Evolutionary conservation across 2,113 vertebrate genomes (phyloP).

Genomic region (Erpornis zantholeuca): DNA sequence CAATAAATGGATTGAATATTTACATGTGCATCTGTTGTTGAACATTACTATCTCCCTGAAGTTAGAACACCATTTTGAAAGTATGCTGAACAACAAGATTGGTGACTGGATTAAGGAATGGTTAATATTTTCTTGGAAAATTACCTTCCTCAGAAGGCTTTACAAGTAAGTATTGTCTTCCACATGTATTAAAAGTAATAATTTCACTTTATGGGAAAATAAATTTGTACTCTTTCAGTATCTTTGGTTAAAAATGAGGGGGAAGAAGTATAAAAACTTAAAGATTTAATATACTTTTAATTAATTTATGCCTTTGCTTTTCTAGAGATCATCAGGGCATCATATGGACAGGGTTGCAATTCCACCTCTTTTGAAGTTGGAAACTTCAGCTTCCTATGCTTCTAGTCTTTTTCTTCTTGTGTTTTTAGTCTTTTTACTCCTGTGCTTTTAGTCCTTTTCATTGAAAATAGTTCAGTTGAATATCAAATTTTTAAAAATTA

Average conservation of each 20-base stretch:
- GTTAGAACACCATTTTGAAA: neutral
- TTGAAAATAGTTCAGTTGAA: neutral
- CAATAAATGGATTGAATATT: slow-evolving; percentile 32
- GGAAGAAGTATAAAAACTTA: neutral
- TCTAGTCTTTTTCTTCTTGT: neutral
- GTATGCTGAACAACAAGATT: neutral
- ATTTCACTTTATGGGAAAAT: neutral
- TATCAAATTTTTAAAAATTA: neutral
- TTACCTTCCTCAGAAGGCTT: neutral
- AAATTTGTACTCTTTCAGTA: neutral
- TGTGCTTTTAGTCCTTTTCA: neutral
- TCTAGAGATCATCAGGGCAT: neutral
- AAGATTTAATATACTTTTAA: neutral
- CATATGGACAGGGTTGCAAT: neutral
- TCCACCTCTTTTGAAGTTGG: neutral
- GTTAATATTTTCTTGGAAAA: neutral
- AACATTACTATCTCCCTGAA: neutral
- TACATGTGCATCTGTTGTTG: neutral
- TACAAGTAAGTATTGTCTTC: neutral
- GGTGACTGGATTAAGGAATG: neutral
- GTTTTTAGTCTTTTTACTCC: neutral
- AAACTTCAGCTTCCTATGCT: neutral
- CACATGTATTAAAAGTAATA: neutral
- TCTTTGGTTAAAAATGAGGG: neutral
- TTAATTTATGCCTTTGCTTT: neutral